Conservation (phyloP, 23 tunicate genomes). For the Ascidia mentula region DNA sequence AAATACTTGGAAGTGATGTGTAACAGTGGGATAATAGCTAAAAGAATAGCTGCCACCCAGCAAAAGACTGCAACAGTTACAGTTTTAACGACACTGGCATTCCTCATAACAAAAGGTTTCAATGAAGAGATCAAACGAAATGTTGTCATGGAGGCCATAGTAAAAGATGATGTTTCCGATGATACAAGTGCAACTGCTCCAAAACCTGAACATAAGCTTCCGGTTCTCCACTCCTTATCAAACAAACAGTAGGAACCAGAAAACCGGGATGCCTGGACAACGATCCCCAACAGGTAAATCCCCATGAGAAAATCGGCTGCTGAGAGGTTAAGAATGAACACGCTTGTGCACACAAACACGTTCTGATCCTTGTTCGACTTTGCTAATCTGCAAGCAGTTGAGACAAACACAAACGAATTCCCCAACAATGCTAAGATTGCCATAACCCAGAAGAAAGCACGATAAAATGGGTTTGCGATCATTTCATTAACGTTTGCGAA, state of each 20-base stretch:
- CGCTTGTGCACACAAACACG: background rate
- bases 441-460: conserved; percentile 13
- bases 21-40: conserved; percentile 1
- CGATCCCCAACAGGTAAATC: conserved; percentile 35
- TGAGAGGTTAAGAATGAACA: conserved; percentile 58
- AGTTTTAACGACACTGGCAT: background rate
- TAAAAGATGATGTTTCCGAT: conserved; percentile 45
- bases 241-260: conserved; percentile 38
- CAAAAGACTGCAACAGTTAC: background rate
- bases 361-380: background rate
- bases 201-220: conserved; percentile 33
- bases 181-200: conserved; percentile 43
- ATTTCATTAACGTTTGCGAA: background rate
- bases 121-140: conserved; percentile 46
- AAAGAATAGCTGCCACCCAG: background rate
- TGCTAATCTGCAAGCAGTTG: background rate
- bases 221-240: conserved; percentile 34
- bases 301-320: conserved; percentile 77
- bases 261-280: conserved; percentile 25
- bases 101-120: conserved; percentile 50
- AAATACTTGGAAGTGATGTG: background rate
- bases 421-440: conserved; percentile 2
- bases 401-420: background rate
- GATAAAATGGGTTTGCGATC: conserved; percentile 9
- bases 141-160: conserved; percentile 75